A percentile compares a stretch with the other conserved stretches of the same genome.
These are phyloP conservation scores for Callionymus lyra DNA, from an alignment of 2,113 vertebrate genomes.

Conservation along the genomic window DNA sequence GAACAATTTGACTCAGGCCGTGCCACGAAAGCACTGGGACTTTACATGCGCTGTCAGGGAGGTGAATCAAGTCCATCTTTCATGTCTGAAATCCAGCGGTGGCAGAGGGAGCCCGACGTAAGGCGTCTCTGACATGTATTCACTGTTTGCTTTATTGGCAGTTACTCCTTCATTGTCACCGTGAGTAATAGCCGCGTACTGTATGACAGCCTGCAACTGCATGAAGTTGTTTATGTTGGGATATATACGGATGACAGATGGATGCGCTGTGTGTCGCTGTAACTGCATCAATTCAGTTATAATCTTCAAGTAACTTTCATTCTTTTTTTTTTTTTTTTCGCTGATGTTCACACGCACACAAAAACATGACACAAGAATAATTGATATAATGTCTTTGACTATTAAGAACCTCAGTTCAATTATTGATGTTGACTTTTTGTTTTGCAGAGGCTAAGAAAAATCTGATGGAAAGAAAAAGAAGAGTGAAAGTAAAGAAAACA, in stretches of 20 bases:
- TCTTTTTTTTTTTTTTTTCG: no score
- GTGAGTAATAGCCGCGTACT: constrained; percentile 18
- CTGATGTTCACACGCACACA: no score
- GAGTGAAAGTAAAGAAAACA: background rate
- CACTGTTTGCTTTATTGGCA: constrained; percentile 43
- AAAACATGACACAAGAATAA: no score
- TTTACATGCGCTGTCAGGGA: constrained; percentile 66
- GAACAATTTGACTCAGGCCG: constrained; percentile 83
- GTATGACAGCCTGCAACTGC: constrained; percentile 10
- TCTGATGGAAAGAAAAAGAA: no score
- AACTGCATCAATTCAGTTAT: no score
- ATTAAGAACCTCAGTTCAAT: no score
- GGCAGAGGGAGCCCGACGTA: constrained; percentile 11
- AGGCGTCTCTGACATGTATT: constrained; percentile 39
- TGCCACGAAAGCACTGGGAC: constrained; percentile 71
- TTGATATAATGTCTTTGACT: no score
- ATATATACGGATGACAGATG: constrained; percentile 1
- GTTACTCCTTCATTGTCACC: constrained; percentile 46
- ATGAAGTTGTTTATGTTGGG: no score
- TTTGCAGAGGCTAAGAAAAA: no score
- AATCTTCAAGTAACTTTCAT: no score
- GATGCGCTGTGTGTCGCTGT: background rate
- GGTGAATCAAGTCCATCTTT: constrained; percentile 68
- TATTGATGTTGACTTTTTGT: no score
- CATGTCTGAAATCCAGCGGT: constrained; percentile 38